phyloP scores from a whole-genome alignment of 2,113 vertebrate species.

The Todiramphus chloris region DNA sequence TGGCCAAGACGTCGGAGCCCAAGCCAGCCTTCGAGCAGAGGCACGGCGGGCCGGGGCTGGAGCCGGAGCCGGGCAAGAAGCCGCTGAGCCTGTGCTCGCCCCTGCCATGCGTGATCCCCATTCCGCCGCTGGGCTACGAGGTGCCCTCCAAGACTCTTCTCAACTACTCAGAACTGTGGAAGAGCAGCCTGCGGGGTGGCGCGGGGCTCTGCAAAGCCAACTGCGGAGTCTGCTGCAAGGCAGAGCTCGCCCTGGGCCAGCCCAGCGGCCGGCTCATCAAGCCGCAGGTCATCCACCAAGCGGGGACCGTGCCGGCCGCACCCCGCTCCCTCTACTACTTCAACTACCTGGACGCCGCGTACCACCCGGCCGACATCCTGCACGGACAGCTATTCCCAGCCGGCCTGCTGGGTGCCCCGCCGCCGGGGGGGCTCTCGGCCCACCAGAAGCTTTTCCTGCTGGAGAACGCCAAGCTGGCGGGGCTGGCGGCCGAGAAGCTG shows the following conservation, averaged over 20 bases:
- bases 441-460: slow-evolving; percentile 92
- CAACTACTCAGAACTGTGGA: slow-evolving; percentile 97
- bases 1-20: slow-evolving; percentile 93
- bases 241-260: slow-evolving; percentile 82
- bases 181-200: slow-evolving; percentile 85
- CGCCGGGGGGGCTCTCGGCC: slow-evolving; percentile 84
- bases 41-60: slow-evolving; percentile 65
- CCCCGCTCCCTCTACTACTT: slow-evolving; percentile 93
- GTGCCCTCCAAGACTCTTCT: slow-evolving; percentile 91
- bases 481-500: slow-evolving; percentile 83
- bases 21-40: slow-evolving; percentile 77
- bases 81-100: slow-evolving; percentile 88
- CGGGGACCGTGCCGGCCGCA: slow-evolving; percentile 82
- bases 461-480: slow-evolving; percentile 89
- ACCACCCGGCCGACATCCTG: slow-evolving; percentile 88
- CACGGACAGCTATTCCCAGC: slow-evolving; percentile 89
- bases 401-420: slow-evolving; percentile 79
- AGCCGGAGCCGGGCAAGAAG: slow-evolving; percentile 81
- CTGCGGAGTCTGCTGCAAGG: slow-evolving; percentile 90
- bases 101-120: slow-evolving; percentile 93
- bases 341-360: slow-evolving; percentile 94
- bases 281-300: slow-evolving; percentile 94
- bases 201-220: slow-evolving; percentile 87
- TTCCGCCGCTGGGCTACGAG: slow-evolving; percentile 90
- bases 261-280: slow-evolving; percentile 88